Evolutionary conservation across 2,797 vertebrate genomes (phyloP), one percentile per base, ranked within the genome.

Genomic region (Serranus cabrilla): DNA sequence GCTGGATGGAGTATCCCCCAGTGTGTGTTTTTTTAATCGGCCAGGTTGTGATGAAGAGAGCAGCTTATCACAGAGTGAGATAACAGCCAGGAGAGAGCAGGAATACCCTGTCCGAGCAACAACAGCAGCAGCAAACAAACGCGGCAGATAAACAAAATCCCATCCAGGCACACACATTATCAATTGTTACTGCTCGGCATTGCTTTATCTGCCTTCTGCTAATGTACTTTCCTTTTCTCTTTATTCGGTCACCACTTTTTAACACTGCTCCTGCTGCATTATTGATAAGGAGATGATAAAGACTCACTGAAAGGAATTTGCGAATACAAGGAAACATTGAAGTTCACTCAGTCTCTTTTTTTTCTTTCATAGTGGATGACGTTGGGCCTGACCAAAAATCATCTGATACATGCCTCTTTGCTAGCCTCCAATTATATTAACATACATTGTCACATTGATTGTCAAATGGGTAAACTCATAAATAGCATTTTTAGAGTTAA

Each of bases 1-100:
- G 43, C 52, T 50, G 47, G 27, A 25, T 16, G 21, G 18, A 62
- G 43, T 37, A 75, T 72, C 34, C 43, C 25, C 16, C n/a, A 10
- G 54, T 39, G 42, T 62, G 40, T 55, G 11, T 59, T 25, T 23
- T 55, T 57, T n/a, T 18, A 8, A 37, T 9, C 23, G 34, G 21
- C 7, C 47, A 58, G 59, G 52, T 46, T 50, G 57, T 43, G 42
- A 43, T 51, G 47, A 61, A 52, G n/a, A 47, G 31, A 72, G 27
- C 43, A 51, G 45, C 78, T 81, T 76, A 78, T 79, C 55, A 8
- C 69, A 25, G 43, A 67, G 67, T 47, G 67, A 71, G 75, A 78
- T 74, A 83, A 76, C 55, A 42, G 20, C 8, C n/a, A 46, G 46
- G 34, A 71, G 25, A 63, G 34, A 62, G 25, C 6, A 62, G 52